Base-by-base conservation (phyloP, 2,113 vertebrate genomes). In the Phalacrocorax pelagicus region DNA sequence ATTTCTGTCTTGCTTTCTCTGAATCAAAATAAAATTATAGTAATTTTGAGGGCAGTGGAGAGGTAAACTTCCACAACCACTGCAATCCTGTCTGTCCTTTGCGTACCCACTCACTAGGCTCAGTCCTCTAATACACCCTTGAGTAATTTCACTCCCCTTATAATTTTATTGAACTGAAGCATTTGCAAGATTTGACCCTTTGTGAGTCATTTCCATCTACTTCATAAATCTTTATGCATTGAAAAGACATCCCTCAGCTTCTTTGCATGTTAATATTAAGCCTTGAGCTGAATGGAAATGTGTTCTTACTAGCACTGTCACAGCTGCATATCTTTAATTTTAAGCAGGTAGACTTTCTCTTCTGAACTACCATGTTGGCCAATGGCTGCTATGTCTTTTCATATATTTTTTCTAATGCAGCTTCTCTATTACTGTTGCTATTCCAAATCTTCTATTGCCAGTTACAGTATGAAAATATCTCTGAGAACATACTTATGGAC, bases 221-320 rank as follows among this genome's bases (percentile, higher is more conserved):
- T 74, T 55, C 59, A 72, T 72, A 94, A 94, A 92, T 70, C 52
- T n/a, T 63, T 57, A 30, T 36, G 75, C 57, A 75, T 9, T 84
- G 30, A 86, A n/a, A 92, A 65, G 22, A 32, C 55, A 61, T 18
- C 14, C 9, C 26, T 47, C 29, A 83, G 30, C 65, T 90, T 95
- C 67, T 96, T 61, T 91, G 40, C 81, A 89, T 93, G 42, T 27
- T 93, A 94, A 94, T 95, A 82, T 26, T 8, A 75, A 92, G 71
- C 58, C 92, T 51, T 88, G 32, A 95, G 62, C 55, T 94, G 80
- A 81, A 82, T 65, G 55, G 24, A 94, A 93, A 93, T 90, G 6
- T 40, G 46, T 29, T 92, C 62, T 92, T 86, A 21, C 34, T 36
- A 80, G 32, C 4, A 46, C 12, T 65, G 55, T 40, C 40, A 95